A percentile compares a stretch with the other conserved stretches of the same genome.
Evolutionary conservation across 1,140 invertebrate species (phyloP).

Genomic region (Bombus balteatus): DNA sequence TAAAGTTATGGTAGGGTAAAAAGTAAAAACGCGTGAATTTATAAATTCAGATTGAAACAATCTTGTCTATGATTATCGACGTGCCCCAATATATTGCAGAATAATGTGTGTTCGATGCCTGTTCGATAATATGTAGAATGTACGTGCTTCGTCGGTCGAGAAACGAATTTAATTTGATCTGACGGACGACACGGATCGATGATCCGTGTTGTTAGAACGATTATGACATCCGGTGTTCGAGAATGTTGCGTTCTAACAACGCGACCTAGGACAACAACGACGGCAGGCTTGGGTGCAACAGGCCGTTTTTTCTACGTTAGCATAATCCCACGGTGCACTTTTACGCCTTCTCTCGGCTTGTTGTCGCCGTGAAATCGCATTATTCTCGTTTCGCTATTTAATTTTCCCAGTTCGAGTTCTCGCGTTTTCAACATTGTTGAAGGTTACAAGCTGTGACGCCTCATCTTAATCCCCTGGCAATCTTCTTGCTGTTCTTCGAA

Average conservation of each 20-base stretch:
- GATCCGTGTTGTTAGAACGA: conserved; percentile 1
- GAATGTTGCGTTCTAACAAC: background rate
- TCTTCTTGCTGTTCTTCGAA: too few species aligned
- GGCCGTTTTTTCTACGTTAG: conserved; percentile 15
- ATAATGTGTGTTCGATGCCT: too few species aligned
- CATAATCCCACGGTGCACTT: conserved; percentile 21
- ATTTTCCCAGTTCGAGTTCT: background rate
- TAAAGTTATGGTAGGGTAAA: too few species aligned
- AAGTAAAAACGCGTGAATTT: too few species aligned
- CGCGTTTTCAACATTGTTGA: background rate
- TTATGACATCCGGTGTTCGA: conserved; percentile 21
- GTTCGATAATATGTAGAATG: too few species aligned
- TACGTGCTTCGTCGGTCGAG: background rate
- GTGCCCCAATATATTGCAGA: too few species aligned
- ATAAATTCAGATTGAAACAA: too few species aligned
- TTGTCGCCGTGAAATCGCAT: conserved; percentile 20
- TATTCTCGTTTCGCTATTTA: conserved; percentile 10
- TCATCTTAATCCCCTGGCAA: background rate
- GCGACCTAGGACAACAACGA: conserved; percentile 1
- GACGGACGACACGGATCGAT: background rate
- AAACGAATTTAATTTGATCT: background rate
- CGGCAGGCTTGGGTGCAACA: conserved; percentile 1
- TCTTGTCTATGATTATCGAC: too few species aligned
- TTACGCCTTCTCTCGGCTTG: conserved; percentile 20
- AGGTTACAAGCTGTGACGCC: conserved; percentile 19